Evolutionary conservation across 1,140 invertebrate genomes (phyloP).

Genomic region (Drosophila ambigua): DNA sequence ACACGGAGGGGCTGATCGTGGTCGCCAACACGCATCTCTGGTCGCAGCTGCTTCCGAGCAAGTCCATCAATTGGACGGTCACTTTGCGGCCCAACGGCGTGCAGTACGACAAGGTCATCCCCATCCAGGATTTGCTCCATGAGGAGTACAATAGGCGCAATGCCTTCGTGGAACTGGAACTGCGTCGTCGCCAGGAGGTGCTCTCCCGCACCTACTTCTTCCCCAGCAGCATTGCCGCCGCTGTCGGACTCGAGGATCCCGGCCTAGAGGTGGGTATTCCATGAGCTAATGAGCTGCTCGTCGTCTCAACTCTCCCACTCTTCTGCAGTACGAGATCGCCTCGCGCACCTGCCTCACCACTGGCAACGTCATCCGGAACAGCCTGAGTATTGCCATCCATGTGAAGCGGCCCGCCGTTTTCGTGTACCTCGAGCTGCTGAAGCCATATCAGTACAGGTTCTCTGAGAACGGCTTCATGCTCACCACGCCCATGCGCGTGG

Average conservation of each 20-base stretch:
- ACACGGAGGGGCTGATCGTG: conserved; percentile 51
- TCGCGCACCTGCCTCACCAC: conserved; percentile 47
- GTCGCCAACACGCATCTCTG: conserved; percentile 56
- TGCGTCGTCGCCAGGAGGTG: conserved; percentile 36
- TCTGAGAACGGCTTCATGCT: conserved; percentile 84
- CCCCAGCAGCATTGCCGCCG: conserved; percentile 54
- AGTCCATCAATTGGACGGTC: conserved; percentile 54
- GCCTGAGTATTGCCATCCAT: conserved; percentile 64
- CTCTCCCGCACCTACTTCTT: conserved; percentile 73
- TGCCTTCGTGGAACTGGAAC: conserved; percentile 63
- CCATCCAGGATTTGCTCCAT: conserved; percentile 46
- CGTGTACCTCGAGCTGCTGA: conserved; percentile 79
- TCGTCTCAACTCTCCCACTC: neutral
- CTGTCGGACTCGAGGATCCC: conserved; percentile 64
- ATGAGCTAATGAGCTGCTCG: neutral
- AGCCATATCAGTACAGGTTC: conserved; percentile 65
- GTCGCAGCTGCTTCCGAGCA: conserved; percentile 61
- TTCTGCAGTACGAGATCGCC: conserved; percentile 55
- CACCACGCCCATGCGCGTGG: conserved; percentile 56
- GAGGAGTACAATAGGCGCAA: conserved; percentile 54
- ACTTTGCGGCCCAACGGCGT: conserved; percentile 73
- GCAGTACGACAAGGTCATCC: conserved; percentile 71
- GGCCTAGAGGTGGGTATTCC: conserved; percentile 50
- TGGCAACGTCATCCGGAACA: conserved; percentile 84
- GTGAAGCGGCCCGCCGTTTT: conserved; percentile 72